Evolutionary conservation across 2,113 vertebrate genomes (phyloP), one percentile per base, ranked within the genome.

Genomic region (Rhinopomastus cyanomelas): DNA sequence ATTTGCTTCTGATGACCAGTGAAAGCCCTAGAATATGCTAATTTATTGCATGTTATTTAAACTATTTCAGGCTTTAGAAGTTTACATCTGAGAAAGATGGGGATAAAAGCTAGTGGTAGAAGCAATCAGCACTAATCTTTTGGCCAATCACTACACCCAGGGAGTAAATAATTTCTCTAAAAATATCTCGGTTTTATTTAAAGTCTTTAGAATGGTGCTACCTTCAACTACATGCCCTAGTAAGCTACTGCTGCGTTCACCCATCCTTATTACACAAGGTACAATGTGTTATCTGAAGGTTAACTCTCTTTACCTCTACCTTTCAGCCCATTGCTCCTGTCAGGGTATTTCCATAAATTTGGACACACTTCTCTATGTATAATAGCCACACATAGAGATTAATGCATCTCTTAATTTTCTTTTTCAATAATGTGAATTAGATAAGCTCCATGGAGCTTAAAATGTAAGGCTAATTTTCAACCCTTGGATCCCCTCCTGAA

Each of bases 121-220:
- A 1, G 52, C 36, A 90, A 74, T 8, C 8, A 68, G 30, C 17
- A 62, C 29, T 59, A 72, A 57, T 18, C 5, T 76, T 23, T 51
- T 44, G 25, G 9, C 39, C 0, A 0, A 39, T 69, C 0, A 1
- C 3, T 16, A 56, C 15, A 30, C 9, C 44, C 39, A 74, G 30
- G 19, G 11, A 66, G 9, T 25, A 49, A 88, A 77, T 29, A 60
- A 60, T 56, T 67, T 60, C 13, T 56, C 34, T 76, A 20, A 32
- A 29, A 80, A 77, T 8, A 69, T 16, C 3, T 2, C 23, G 29
- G 44, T 37, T 42, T 60, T 25, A 34, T 30, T 48, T 32, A 26
- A 53, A 55, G 7, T 21, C n/a, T 49, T 78, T 66, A 48, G 8
- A 51, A 3, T 29, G 4, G 8, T 59, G 15, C 2, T 17, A 46